Evolutionary conservation across 2,888 invertebrate genomes (phyloP), one percentile per base, ranked within the genome.

Genomic region (Encarsia formosa): DNA sequence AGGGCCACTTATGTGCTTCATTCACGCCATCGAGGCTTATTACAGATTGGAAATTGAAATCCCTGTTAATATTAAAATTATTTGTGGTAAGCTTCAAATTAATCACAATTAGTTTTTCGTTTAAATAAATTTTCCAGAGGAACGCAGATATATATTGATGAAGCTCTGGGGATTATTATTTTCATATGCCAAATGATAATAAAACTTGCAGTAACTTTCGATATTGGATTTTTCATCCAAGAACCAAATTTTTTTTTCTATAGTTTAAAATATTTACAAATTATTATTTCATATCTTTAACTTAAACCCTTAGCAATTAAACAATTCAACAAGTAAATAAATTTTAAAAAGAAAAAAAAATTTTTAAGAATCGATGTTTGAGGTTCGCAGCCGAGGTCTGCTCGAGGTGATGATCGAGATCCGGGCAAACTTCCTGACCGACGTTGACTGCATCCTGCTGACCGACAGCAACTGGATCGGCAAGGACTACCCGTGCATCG

Each of bases 391-490:
- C 41, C 51, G 62, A 32, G 76, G 76, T 0, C 40, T 64, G 6
- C 40, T 40, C 2, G 26, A 29, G 2, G 41, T 46, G 3, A 60
- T 78, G 37, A 68, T 72, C 6, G 68, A 68, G 9, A 70, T 76
- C 48, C 59, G 68, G 62, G 45, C 67, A 63, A 54, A 69, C 52
- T 77, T 76, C 57, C 65, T 77, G 9, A 55, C 56, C 31, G 61
- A 69, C 42, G 64, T 77, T 6, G 70, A 76, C 58, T 73, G 68
- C 50, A 63, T 76, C 4, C 62, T 76, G 2, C 63, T 74, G 15
- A 71, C 69, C 46, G 75, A 76, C 43, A 71, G 74, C 1, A 69
- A 76, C 54, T 77, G 77, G 77, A 57, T 77, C 3, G 75, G 76
- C 1, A 66, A 65, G n/a, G 71, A 74, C 54, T 63, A 70, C 61